These are phyloP conservation scores for Ciona savignyi DNA, from an alignment of 23 tunicate species.

Conservation along the genomic window DNA sequence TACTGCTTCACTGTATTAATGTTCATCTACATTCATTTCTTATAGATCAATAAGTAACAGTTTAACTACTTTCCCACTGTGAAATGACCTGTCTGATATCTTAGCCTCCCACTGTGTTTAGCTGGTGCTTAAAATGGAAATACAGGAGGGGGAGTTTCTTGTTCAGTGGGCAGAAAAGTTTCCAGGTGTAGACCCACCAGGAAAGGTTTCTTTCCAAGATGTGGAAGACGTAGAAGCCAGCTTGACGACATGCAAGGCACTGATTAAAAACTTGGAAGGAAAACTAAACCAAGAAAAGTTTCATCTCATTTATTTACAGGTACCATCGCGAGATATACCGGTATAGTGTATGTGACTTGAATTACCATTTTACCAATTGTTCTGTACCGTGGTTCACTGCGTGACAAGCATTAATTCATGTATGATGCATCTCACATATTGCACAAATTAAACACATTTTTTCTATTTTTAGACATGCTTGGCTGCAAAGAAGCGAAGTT, in stretches of 20 bases:
- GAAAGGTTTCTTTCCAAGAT: conserved; percentile 19
- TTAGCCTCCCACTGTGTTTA: not conserved
- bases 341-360: no score
- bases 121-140: conserved; percentile 20
- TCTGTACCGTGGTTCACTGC: no score
- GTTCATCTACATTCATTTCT: no score
- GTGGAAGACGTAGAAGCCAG: conserved; percentile 43
- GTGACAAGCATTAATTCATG: no score
- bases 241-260: conserved; percentile 25
- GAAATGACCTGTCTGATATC: not conserved
- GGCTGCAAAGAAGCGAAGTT: conserved; percentile 40
- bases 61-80: not conserved
- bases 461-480: conserved; percentile 42
- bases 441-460: not conserved
- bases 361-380: no score
- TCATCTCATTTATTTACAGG: conserved; percentile 77
- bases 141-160: conserved; percentile 17
- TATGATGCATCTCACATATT: not conserved
- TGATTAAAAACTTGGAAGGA: conserved; percentile 55
- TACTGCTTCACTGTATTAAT: no score
- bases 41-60: no score
- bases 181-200: conserved; percentile 59
- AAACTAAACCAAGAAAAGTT: conserved; percentile 57
- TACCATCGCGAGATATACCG: conserved; percentile 3
- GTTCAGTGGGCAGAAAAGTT: conserved; percentile 63